Evolutionary conservation across 37 sponge, comb jelly and placozoan genomes (phyloP), one percentile per base, ranked within the genome.

Genomic region (Eunapius fragilis): DNA sequence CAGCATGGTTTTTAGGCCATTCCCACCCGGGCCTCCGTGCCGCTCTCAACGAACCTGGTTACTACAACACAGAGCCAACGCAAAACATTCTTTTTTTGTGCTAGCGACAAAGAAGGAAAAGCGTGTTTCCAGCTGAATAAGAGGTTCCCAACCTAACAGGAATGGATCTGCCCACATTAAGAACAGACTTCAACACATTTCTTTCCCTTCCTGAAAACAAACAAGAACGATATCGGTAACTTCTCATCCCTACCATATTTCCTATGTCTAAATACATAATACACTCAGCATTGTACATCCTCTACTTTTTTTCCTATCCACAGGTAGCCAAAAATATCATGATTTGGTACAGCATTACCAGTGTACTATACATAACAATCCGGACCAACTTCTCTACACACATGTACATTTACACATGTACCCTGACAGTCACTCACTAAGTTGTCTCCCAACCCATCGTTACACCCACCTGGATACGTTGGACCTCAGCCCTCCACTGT

Each of bases 1-100:
- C n/a, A n/a, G n/a, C n/a, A n/a, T n/a, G n/a, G n/a, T n/a, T n/a
- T n/a, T n/a, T n/a, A n/a, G n/a, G n/a, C n/a, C n/a, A n/a, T n/a
- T n/a, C n/a, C n/a, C n/a, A n/a, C n/a, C n/a, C 30, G 87, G 82
- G 7, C 79, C 70, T 0, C 82, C 92, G 0, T 91, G 80, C 26
- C 81, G 30, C 23, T 23, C 30, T 4, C n/a, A 2, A 9, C 37
- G 28, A 26, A n/a, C 83, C 45, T 10, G 93, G 93, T 88, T 96
- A 94, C 27, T 93, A 70, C 28, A 96, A 81, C 0, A 76, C 48
- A 28, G 6, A 24, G 10, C 31, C 37, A 0, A 88, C 89, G 31
- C n/a, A n/a, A n/a, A n/a, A n/a, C n/a, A n/a, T 71, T 80, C 36
- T 95, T 90, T 82, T 87, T 93, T 88, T 25, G 93, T 93, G 58